Evolutionary conservation across 2,797 vertebrate species (phyloP).

Genomic region (Corythornis leucogaster): DNA sequence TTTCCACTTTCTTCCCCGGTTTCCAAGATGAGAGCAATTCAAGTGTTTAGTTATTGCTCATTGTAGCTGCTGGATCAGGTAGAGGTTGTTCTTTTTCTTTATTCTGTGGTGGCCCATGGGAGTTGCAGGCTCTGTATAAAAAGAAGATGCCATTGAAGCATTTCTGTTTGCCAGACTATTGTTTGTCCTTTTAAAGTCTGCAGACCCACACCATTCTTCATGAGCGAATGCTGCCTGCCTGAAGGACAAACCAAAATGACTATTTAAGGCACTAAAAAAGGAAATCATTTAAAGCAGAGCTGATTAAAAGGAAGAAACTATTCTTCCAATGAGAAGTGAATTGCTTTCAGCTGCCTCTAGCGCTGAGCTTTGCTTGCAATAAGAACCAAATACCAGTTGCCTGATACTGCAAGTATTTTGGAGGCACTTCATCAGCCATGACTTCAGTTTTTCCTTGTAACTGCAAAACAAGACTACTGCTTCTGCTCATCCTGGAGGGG

Average conservation of each 20-base stretch:
- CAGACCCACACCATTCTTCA: conserved; percentile 15
- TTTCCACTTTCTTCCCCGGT: background rate
- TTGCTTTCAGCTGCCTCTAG: conserved; percentile 64
- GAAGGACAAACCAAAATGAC: conserved; percentile 49
- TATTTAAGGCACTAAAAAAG: conserved; percentile 61
- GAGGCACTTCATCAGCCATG: background rate
- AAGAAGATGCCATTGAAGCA: background rate
- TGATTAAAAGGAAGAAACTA: conserved; percentile 64
- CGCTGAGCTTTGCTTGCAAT: background rate
- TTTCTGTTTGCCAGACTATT: conserved; percentile 53
- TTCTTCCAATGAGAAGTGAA: conserved; percentile 35
- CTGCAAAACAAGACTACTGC: background rate
- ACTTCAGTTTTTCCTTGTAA: conserved; percentile 19
- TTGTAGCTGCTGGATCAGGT: background rate
- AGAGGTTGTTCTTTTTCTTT: background rate
- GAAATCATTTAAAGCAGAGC: conserved; percentile 43
- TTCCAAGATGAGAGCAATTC: background rate
- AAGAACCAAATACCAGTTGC: conserved; percentile 19
- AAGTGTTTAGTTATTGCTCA: background rate
- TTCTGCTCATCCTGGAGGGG: background rate
- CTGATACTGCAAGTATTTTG: conserved; percentile 36
- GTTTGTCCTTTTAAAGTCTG: conserved; percentile 51
- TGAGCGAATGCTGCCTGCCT: conserved; percentile 18
- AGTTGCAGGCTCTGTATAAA: background rate
- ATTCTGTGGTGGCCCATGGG: background rate